A percentile compares a stretch with the other conserved stretches of the same genome.
Evolutionary conservation across 2,797 vertebrate genomes (phyloP).

Genomic region (Dryobates pubescens): DNA sequence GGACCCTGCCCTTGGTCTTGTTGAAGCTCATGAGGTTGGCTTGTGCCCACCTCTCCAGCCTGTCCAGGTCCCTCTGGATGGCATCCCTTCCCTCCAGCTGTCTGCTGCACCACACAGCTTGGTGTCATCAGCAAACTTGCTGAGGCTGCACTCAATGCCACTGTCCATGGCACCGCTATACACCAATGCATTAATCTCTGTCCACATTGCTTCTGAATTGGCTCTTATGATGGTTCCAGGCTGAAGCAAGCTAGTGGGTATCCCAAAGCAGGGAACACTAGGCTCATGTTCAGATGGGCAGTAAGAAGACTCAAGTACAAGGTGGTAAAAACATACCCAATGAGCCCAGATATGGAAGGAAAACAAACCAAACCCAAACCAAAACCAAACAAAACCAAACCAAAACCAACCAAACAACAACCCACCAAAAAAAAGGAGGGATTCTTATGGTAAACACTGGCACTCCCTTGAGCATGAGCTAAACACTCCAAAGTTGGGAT

Average conservation of each 20-base stretch:
- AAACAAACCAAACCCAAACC: no score
- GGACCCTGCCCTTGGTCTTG: no score
- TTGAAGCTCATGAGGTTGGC: no score
- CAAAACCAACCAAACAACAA: no score
- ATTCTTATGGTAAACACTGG: neutral
- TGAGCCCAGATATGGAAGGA: neutral
- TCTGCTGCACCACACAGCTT: no score
- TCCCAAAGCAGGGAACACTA: neutral
- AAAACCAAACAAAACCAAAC: no score
- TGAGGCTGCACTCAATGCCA: no score
- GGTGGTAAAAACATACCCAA: neutral
- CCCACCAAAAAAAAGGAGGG: neutral
- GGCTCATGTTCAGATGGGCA: neutral
- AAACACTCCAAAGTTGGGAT: neutral
- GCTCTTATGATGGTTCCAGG: neutral
- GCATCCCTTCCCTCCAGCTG: no score
- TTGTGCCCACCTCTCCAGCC: no score
- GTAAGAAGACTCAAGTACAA: neutral
- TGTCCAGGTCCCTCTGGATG: no score
- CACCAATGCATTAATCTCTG: neutral
- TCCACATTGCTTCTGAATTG: neutral
- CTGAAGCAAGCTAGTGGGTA: neutral
- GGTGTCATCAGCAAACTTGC: no score
- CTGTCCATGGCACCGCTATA: neutral
- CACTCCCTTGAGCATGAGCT: neutral